Base-by-base conservation (phyloP, 2,888 invertebrate species). In the Branchipolynoe longqiensis region DNA sequence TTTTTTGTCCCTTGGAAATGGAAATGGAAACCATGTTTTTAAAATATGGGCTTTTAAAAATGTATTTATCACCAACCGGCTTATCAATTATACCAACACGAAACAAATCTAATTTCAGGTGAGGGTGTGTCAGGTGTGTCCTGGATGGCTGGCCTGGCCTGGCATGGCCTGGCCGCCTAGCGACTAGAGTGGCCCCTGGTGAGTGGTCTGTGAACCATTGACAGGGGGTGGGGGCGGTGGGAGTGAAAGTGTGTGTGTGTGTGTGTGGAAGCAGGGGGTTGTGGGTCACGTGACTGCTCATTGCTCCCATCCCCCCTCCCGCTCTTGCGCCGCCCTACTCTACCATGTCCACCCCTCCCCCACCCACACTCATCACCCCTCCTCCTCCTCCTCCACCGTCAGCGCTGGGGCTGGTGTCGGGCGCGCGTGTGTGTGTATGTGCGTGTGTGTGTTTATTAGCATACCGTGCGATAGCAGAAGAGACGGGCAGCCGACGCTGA, bases 391-490 rank as follows among this genome's bases (percentile, higher is more conserved):
- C 3, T 3, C 56, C 18, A 56, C 56, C 22, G n/a, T 25, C n/a
- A n/a, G n/a, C n/a, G n/a, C 1, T 14, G 62, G 28, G 62, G 25
- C 28, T 62, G 62, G 31, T 62, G 62, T n/a, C n/a, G n/a, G n/a
- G n/a, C n/a, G n/a, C n/a, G n/a, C n/a, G n/a, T n/a, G n/a, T n/a
- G 62, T 62, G 62, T 14, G 14, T 14, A 18, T 62, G 62, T 62
- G 62, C 31, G 62, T 25, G 62, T 62, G 62, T 62, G 62, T 28
- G 62, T 62, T 62, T n/a, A 62, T 28, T 62, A 62, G 62, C 31
- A 56, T 56, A 56, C 56, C 25, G 56, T 56, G 56, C n/a, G n/a
- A n/a, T n/a, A n/a, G n/a, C n/a, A n/a, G n/a, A n/a, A n/a, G n/a
- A n/a, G n/a, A n/a, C n/a, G n/a, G n/a, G n/a, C n/a, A n/a, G n/a